phyloP scores from a whole-genome alignment of 2,113 vertebrate species.

The Alosa alosa region DNA sequence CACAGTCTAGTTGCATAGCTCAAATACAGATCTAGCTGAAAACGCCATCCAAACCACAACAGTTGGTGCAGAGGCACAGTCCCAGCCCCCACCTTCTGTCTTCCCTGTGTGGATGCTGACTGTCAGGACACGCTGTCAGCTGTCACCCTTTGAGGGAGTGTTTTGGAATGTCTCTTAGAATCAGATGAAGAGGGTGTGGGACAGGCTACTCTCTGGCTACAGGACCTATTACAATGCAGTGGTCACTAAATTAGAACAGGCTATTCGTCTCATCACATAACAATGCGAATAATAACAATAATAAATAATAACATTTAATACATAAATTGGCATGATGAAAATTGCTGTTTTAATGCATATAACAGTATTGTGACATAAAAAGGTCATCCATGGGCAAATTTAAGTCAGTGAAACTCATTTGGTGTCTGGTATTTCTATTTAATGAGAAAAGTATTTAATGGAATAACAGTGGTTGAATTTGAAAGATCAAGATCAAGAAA shows the following conservation, averaged over 20 bases:
- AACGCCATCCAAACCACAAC: slow-evolving; percentile 45
- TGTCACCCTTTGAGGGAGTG: slow-evolving; percentile 23
- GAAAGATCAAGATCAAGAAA: too few species aligned
- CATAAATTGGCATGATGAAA: neutral
- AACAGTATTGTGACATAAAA: neutral
- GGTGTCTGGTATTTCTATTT: too few species aligned
- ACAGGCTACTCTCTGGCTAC: neutral
- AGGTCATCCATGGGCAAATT: too few species aligned
- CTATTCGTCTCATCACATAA: neutral
- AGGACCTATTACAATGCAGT: neutral
- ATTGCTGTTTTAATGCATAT: neutral
- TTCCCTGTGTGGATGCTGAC: slow-evolving; percentile 46
- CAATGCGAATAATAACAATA: neutral
- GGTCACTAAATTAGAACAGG: neutral
- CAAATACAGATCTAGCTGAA: slow-evolving; percentile 29
- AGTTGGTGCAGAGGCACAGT: slow-evolving; percentile 57
- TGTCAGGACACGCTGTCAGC: slow-evolving; percentile 25
- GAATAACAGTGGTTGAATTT: too few species aligned
- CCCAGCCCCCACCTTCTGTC: neutral
- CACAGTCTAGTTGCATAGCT: neutral
- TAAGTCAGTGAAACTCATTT: neutral
- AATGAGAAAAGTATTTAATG: too few species aligned
- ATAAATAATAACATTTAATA: neutral
- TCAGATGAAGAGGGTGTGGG: neutral
- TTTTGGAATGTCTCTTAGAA: neutral